Evolutionary conservation across 2,888 invertebrate species (phyloP).

Genomic region (Eudasyphora cyanicolor): DNA sequence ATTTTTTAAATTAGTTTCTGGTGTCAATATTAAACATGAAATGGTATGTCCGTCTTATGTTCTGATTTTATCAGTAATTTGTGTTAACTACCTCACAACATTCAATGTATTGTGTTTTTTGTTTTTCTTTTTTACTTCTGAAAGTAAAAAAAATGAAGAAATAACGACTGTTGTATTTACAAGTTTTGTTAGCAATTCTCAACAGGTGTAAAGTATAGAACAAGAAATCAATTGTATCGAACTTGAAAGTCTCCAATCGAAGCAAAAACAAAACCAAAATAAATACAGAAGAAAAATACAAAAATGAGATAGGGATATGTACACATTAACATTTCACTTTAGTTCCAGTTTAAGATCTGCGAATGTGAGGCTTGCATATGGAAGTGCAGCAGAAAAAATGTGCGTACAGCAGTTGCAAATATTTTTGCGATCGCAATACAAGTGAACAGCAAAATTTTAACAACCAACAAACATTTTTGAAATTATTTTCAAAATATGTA

Average conservation of each 20-base stretch:
- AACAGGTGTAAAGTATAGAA: slow-evolving; percentile 61
- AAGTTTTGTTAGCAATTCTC: too few species aligned
- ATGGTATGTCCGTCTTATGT: slow-evolving; percentile 64
- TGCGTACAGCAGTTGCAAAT: slow-evolving; percentile 66
- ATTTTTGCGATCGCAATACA: slow-evolving; percentile 37
- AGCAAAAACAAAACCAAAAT: too few species aligned
- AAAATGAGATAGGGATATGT: slow-evolving; percentile 12
- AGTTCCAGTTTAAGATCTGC: slow-evolving; percentile 58
- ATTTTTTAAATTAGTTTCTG: neutral
- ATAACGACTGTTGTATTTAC: too few species aligned
- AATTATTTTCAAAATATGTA: slow-evolving; percentile 42
- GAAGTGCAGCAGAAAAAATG: slow-evolving; percentile 24
- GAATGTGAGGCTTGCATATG: too few species aligned
- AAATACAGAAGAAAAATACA: too few species aligned
- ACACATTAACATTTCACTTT: slow-evolving; percentile 60
- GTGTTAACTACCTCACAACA: neutral
- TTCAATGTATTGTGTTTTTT: slow-evolving; percentile 38
- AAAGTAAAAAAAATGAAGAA: too few species aligned
- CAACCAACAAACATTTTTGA: slow-evolving; percentile 53
- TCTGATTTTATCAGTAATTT: slow-evolving; percentile 53
- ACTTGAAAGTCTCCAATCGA: too few species aligned
- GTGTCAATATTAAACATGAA: neutral
- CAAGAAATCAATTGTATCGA: slow-evolving; percentile 61
- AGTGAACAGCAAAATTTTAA: slow-evolving; percentile 2
- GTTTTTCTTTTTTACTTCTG: slow-evolving; percentile 42